These are phyloP conservation scores for Tenthredo amoena DNA, from an alignment of 2,888 invertebrate genomes.

Conservation along the genomic window DNA sequence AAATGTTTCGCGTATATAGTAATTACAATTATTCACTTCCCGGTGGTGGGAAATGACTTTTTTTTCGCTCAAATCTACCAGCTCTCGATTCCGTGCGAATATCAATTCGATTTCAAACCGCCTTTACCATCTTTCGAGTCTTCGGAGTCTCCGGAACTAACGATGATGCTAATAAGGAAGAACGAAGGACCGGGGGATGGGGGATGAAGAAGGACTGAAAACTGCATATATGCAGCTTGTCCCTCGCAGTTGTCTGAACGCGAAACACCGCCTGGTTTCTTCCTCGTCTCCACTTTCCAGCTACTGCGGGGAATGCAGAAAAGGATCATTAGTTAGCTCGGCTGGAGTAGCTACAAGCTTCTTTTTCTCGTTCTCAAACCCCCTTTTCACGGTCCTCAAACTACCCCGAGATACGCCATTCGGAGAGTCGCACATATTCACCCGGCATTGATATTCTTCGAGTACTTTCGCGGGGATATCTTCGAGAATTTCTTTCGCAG, in stretches of 20 bases:
- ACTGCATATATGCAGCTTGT: slow-evolving; percentile 17
- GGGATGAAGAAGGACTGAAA: neutral
- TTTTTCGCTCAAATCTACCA: no score
- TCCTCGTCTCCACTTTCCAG: neutral
- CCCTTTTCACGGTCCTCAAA: neutral
- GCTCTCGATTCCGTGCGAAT: no score
- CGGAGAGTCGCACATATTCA: neutral
- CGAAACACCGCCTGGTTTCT: neutral
- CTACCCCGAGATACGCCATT: neutral
- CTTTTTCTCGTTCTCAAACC: neutral
- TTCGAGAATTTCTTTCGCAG: neutral
- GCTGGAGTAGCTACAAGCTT: slow-evolving; percentile 61
- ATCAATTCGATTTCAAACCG: neutral
- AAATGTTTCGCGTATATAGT: neutral
- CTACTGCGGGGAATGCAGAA: slow-evolving; percentile 58
- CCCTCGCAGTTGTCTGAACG: slow-evolving; percentile 25
- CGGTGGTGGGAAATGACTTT: no score
- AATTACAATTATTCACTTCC: neutral
- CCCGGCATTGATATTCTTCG: neutral
- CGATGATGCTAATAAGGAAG: slow-evolving; percentile 18
- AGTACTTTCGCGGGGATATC: no score
- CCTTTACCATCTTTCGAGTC: neutral
- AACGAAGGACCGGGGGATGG: neutral
- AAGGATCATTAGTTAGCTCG: slow-evolving; percentile 74
- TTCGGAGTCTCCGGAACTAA: neutral